Percentiles rank a stretch among this genome's conserved stretches.
Conservation (phyloP, 1,140 invertebrate genomes). For the Chrysoperla carnea region DNA sequence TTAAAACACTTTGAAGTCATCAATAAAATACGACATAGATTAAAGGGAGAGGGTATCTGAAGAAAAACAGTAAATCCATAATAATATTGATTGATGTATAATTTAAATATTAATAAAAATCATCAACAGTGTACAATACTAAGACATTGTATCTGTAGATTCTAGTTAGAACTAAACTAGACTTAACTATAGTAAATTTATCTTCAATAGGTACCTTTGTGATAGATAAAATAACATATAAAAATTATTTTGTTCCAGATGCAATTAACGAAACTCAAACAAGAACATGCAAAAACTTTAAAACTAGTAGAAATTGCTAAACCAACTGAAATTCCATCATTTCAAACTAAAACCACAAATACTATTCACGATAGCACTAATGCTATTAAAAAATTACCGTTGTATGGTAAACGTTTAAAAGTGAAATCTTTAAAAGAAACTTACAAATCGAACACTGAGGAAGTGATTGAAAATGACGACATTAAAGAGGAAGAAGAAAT, state of each 20-base stretch:
- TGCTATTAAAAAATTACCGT: constrained; percentile 11
- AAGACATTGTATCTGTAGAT: no score
- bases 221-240: no score
- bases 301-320: constrained; percentile 62
- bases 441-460: constrained; percentile 3
- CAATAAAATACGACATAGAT: no score
- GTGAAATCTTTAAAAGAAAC: constrained; percentile 9
- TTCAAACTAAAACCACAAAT: constrained; percentile 14
- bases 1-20: no score
- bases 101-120: no score
- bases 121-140: no score
- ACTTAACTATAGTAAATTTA: no score
- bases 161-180: no score
- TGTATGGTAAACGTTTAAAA: constrained; percentile 18
- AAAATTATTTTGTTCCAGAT: constrained; percentile 19
- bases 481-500: constrained; percentile 20
- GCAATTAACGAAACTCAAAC: constrained; percentile 45
- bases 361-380: not conserved
- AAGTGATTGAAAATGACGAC: constrained; percentile 18
- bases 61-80: no score
- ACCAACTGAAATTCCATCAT: constrained; percentile 44
- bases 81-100: no score
- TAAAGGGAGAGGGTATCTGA: no score
- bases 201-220: no score
- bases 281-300: constrained; percentile 46